Evolutionary conservation across 2,797 vertebrate genomes (phyloP).

Genomic region (Tokudaia tokunoshimensis): DNA sequence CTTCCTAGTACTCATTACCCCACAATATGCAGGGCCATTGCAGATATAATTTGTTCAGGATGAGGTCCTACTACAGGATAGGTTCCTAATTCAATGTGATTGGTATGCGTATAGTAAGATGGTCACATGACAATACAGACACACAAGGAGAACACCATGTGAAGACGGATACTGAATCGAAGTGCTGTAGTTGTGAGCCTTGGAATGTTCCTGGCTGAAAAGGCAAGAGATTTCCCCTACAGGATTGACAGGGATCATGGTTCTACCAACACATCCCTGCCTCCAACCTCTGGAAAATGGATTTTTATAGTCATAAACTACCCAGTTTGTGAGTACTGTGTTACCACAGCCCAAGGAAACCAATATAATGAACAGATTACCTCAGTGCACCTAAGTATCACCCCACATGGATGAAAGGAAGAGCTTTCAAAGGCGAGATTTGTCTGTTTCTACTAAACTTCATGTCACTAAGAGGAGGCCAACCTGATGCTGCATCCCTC

Average conservation of each 20-base stretch:
- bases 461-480: not conserved
- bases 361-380: not conserved
- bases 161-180: not conserved
- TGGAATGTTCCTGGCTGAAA: not conserved
- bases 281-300: slow-evolving; percentile 28
- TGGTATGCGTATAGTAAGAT: not conserved
- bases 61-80: not conserved
- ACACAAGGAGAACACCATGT: not conserved
- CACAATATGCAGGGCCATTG: not conserved
- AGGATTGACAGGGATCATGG: slow-evolving; percentile 6
- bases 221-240: not conserved
- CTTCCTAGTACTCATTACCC: not conserved
- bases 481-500: not conserved
- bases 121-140: not conserved
- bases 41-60: slow-evolving; percentile 24
- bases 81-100: not conserved
- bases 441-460: not conserved
- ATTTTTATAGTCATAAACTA: slow-evolving; percentile 19
- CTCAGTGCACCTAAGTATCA: not conserved
- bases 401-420: not conserved
- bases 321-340: not conserved
- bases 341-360: slow-evolving; percentile 2
- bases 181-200: not conserved
- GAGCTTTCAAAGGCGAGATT: slow-evolving; percentile 7
- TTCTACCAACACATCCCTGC: not conserved